Base-by-base conservation (phyloP, 2,888 invertebrate species). In the Tenthredo mesomela region DNA sequence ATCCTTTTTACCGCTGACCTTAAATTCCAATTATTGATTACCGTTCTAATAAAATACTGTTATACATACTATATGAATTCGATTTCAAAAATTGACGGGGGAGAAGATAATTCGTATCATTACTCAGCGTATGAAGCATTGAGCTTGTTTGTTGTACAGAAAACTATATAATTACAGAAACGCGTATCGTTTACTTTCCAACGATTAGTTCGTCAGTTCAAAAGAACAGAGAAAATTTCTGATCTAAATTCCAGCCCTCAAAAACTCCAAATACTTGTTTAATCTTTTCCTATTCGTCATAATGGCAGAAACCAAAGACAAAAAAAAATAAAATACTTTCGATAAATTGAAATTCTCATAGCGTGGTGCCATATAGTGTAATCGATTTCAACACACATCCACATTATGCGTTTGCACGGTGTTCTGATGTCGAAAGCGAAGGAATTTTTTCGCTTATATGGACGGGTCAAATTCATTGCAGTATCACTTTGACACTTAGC, bases 331-430 rank as follows among this genome's bases (percentile, higher is more conserved):
- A n/a, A 29, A 33, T 67, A 33, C 67, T 67, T 67, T 67, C 33
- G 18, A 33, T 33, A 18, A 67, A 33, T 67, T 18, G 33, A 67
- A 33, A 67, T 67, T 29, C 67, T 33, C 15, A 33, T 21, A 73
- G 9, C 15, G 21, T 43, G 10, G 2, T 43, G 12, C 43, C 71
- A 43, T 43, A 40, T 10, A 70, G 37, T 37, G 37, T 33, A 37
- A 70, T 70, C 15, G 37, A 70, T 73, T 73, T 43, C 71, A 21
- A 73, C 43, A 73, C 43, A 73, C n/a, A 73, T 43, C 10, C 43
- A 73, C 40, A 73, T 73, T 67, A 67, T 67, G 67, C 67, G 67
- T 33, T 33, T 33, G 33, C 67, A 73, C 71, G 37, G 33, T 12
- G 33, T 40, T 37, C 37, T 21, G n/a, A 25, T 15, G 43, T 73